phyloP scores from a whole-genome alignment of 2,797 vertebrate species.

The Aplochiton taeniatus region DNA sequence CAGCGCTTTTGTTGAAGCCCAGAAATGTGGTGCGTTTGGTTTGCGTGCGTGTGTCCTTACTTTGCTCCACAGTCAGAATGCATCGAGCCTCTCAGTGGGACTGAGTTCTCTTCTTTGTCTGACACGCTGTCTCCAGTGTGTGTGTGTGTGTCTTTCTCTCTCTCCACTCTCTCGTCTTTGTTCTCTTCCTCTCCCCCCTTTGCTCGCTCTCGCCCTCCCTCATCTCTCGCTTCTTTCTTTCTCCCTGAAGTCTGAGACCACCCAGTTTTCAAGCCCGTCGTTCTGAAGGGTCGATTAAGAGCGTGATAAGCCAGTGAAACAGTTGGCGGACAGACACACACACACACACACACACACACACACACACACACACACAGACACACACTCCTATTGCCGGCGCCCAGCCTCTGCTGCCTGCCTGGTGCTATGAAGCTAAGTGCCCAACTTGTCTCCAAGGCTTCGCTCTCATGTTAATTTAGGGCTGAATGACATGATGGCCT shows the following conservation, averaged over 20 bases:
- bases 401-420: background rate
- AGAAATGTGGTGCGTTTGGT: no score
- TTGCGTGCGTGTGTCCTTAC: no score
- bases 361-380: background rate
- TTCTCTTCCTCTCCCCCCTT: background rate
- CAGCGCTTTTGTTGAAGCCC: no score
- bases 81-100: no score
- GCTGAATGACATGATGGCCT: background rate
- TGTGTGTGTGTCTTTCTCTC: no score
- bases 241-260: background rate
- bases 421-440: no score
- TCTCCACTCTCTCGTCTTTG: background rate
- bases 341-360: slow-evolving; percentile 1
- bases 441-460: background rate
- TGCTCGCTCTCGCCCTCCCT: no score
- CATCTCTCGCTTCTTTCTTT: no score
- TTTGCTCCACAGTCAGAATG: no score
- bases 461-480: background rate
- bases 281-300: slow-evolving; percentile 6
- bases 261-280: background rate
- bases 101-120: no score
- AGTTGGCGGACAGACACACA: background rate
- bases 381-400: background rate
- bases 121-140: no score
- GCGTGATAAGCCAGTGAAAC: slow-evolving; percentile 14